Conservation (phyloP, 2,797 vertebrate species). For the Syngnathus rostellatus region DNA sequence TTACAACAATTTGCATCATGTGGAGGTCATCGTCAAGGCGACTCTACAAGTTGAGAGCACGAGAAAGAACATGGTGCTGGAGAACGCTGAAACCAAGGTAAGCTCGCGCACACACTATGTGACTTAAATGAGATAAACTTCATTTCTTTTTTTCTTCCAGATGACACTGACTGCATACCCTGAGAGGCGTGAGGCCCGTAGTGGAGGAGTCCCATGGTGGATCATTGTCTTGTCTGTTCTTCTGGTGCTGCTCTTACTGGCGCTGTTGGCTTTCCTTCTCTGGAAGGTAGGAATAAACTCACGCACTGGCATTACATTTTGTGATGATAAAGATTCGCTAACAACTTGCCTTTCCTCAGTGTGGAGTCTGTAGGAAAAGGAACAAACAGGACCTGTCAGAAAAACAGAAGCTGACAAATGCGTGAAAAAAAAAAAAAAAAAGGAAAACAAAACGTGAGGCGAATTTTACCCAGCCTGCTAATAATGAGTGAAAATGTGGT, state of each 20-base stretch:
- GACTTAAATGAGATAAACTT: neutral
- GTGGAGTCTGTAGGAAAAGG: conserved; percentile 95
- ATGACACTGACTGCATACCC: conserved; percentile 85
- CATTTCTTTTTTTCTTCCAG: conserved; percentile 50
- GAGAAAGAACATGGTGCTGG: conserved; percentile 72
- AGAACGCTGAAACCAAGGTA: conserved; percentile 75
- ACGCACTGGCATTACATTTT: neutral
- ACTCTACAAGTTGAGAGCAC: conserved; percentile 67
- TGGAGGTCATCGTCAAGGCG: conserved; percentile 79
- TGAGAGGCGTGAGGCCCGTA: conserved; percentile 69
- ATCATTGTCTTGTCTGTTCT: conserved; percentile 86
- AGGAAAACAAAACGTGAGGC: conserved; percentile 40
- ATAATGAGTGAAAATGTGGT: conserved; percentile 28
- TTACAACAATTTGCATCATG: conserved; percentile 75
- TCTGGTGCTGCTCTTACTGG: conserved; percentile 84
- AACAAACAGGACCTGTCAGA: conserved; percentile 89
- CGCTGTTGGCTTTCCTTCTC: conserved; percentile 81
- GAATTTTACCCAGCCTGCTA: conserved; percentile 46
- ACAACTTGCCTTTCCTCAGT: conserved; percentile 90
- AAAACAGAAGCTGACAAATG: conserved; percentile 96
- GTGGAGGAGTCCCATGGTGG: conserved; percentile 87
- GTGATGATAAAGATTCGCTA: conserved; percentile 55
- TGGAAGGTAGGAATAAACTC: conserved; percentile 83
- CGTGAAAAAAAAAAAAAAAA: conserved; percentile 78
- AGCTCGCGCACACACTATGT: neutral